Conservation (phyloP, 2,113 vertebrate species). For the human region DNA sequence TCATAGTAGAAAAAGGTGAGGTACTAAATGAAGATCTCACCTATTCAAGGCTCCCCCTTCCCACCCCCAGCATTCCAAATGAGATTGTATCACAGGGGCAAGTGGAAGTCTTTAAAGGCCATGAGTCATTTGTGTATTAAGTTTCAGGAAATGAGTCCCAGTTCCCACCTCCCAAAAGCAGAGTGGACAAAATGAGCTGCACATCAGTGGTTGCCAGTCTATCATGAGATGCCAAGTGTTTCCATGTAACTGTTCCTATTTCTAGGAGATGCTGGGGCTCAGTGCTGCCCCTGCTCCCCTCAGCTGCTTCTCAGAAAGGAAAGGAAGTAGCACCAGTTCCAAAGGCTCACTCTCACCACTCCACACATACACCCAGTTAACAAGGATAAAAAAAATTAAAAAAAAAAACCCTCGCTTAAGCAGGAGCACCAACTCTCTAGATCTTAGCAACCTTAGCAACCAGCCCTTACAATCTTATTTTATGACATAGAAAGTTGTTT, state of each 20-base stretch:
- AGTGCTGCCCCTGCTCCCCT: neutral
- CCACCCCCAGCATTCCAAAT: neutral
- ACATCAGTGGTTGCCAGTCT: neutral
- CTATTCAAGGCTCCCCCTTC: neutral
- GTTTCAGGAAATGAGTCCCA: slow-evolving; percentile 8
- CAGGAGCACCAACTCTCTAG: neutral
- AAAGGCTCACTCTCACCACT: neutral
- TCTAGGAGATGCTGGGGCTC: neutral
- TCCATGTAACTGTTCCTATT: slow-evolving; percentile 39
- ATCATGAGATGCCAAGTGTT: neutral
- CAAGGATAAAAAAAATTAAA: neutral
- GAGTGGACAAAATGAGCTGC: neutral
- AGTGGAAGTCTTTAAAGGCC: neutral
- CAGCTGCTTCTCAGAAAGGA: slow-evolving; percentile 36
- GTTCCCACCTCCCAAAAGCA: slow-evolving; percentile 22
- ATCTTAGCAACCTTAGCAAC: neutral
- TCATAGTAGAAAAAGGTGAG: neutral
- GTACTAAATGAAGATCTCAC: slow-evolving; percentile 18
- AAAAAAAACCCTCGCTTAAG: neutral
- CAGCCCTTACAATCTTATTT: neutral
- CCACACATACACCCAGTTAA: slow-evolving; percentile 17
- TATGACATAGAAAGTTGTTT: neutral
- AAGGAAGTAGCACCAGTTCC: neutral
- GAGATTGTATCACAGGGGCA: neutral
- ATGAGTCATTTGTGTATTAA: neutral